These are phyloP conservation scores for Polyommatus icarus DNA, from an alignment of 2,888 invertebrate genomes.

Conservation along the genomic window DNA sequence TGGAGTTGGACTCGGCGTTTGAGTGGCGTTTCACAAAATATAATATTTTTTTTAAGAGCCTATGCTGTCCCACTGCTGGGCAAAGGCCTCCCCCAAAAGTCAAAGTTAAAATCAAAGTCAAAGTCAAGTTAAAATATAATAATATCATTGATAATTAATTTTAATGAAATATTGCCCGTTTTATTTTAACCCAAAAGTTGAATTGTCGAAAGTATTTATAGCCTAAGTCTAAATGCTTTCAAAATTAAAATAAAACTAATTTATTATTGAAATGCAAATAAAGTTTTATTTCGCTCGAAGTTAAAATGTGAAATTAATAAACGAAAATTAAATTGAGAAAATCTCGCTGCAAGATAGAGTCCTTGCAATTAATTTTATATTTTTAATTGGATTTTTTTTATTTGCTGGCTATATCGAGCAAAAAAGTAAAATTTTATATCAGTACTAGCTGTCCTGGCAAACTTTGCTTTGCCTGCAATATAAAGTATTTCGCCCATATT, in stretches of 20 bases:
- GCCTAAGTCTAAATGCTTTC: neutral
- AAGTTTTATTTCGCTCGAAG: neutral
- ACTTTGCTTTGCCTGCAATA: too few relatives aligned
- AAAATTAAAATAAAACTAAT: neutral
- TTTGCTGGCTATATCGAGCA: too few relatives aligned
- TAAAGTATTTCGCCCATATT: too few relatives aligned
- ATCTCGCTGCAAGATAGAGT: neutral
- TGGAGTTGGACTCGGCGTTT: neutral
- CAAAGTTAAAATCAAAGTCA: too few relatives aligned
- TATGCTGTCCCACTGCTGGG: too few relatives aligned
- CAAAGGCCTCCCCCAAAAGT: too few relatives aligned
- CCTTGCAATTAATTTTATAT: neutral
- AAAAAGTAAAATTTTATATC: too few relatives aligned
- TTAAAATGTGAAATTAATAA: neutral
- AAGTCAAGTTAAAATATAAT: too few relatives aligned
- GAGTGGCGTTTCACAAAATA: neutral
- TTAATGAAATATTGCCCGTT: neutral
- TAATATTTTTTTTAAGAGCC: too few relatives aligned
- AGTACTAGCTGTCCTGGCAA: too few relatives aligned
- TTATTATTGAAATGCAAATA: neutral
- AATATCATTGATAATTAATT: neutral
- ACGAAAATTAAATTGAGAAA: neutral
- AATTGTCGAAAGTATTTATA: neutral
- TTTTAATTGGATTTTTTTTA: too few relatives aligned
- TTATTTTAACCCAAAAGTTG: neutral